Conservation (phyloP, 2,113 vertebrate genomes). For the Thalassarche chlororhynchos region DNA sequence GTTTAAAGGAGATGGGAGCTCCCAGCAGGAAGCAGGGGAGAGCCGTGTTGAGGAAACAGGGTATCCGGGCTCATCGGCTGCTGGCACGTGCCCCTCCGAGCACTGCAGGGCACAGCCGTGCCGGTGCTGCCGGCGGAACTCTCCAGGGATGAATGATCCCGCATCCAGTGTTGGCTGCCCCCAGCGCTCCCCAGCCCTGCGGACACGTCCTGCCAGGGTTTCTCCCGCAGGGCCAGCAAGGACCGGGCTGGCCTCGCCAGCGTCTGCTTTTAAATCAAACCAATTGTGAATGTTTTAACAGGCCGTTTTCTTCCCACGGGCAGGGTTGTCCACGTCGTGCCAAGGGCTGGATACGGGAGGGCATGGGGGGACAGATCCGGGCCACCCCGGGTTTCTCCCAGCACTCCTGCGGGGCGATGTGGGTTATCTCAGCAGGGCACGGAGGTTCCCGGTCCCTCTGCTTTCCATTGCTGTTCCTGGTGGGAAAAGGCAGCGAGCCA, state of each 20-base stretch:
- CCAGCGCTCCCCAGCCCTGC: accelerated
- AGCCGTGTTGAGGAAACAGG: accelerated
- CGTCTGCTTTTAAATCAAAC: background rate
- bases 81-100: background rate
- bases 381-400: background rate
- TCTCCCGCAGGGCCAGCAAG: background rate
- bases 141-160: accelerated
- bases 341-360: background rate
- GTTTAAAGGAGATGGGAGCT: background rate
- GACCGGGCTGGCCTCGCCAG: background rate
- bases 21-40: background rate
- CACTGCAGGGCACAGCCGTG: background rate
- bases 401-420: background rate
- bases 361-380: accelerated
- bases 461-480: background rate
- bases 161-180: background rate
- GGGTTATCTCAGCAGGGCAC: background rate
- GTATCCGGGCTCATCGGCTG: background rate
- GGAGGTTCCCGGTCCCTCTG: background rate
- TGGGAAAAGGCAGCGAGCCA: background rate
- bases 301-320: background rate
- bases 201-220: accelerated
- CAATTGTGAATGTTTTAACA: background rate
- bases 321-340: accelerated
- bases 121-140: background rate